These are phyloP conservation scores for Corapipo altera DNA, from an alignment of 2,113 vertebrate genomes.

Conservation along the genomic window DNA sequence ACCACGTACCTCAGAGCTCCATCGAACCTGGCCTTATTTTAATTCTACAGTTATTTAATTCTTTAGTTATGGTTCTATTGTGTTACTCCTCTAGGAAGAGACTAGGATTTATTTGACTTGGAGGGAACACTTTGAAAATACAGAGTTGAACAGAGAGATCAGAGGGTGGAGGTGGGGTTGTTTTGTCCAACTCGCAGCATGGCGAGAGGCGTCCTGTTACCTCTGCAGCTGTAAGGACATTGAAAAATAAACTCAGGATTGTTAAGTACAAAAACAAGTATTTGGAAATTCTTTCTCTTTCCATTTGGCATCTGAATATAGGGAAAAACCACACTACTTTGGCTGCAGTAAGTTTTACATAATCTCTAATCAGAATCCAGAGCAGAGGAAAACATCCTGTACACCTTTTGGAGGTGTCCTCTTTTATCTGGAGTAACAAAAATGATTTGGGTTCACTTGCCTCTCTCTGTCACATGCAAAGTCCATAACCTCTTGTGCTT, in stretches of 20 bases:
- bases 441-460: neutral
- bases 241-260: neutral
- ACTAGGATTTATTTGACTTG: neutral
- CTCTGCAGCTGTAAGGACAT: neutral
- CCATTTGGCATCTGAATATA: neutral
- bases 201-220: neutral
- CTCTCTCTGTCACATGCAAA: neutral
- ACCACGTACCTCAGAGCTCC: neutral
- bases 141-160: neutral
- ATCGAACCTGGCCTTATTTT: neutral
- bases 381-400: neutral
- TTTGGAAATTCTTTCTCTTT: neutral
- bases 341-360: neutral
- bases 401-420: accelerated
- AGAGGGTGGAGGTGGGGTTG: neutral
- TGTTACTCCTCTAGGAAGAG: neutral
- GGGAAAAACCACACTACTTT: neutral
- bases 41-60: neutral
- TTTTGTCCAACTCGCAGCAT: neutral
- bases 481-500: neutral
- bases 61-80: neutral
- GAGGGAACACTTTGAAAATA: neutral
- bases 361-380: neutral
- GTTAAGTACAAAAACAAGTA: neutral
- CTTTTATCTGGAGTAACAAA: neutral